phyloP scores from a whole-genome alignment of 1,140 invertebrate genomes.

The Rhopalosiphum padi region DNA sequence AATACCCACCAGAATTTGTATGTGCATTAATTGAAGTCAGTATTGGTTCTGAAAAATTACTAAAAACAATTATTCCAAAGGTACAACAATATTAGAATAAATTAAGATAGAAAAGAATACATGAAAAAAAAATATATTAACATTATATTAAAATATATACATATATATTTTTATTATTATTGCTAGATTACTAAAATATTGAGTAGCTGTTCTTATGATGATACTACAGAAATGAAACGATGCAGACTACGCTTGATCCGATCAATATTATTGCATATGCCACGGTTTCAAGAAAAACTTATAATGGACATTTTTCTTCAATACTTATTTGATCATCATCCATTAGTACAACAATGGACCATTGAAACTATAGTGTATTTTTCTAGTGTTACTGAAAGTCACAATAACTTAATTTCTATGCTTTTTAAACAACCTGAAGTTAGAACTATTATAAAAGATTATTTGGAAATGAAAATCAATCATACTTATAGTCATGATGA shows the following conservation, averaged over 20 bases:
- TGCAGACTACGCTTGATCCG: background rate
- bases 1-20: background rate
- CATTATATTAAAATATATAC: background rate
- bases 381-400: constrained; percentile 34
- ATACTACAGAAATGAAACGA: constrained; percentile 32
- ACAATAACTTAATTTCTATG: constrained; percentile 21
- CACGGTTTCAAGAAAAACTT: constrained; percentile 4
- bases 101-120: background rate
- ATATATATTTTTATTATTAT: background rate
- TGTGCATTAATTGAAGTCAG: constrained; percentile 33
- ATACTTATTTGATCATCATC: constrained; percentile 42
- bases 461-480: constrained; percentile 45
- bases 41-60: background rate
- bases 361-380: constrained; percentile 44
- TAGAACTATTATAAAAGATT: background rate
- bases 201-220: background rate
- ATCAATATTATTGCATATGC: background rate
- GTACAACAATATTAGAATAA: background rate
- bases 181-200: background rate
- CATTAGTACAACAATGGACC: constrained; percentile 36
- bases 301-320: background rate
- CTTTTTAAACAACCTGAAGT: constrained; percentile 20
- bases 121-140: background rate
- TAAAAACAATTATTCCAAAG: constrained; percentile 32
- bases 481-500: background rate